phyloP scores from a whole-genome alignment of 2,888 invertebrate species.

The Spodoptera littoralis region DNA sequence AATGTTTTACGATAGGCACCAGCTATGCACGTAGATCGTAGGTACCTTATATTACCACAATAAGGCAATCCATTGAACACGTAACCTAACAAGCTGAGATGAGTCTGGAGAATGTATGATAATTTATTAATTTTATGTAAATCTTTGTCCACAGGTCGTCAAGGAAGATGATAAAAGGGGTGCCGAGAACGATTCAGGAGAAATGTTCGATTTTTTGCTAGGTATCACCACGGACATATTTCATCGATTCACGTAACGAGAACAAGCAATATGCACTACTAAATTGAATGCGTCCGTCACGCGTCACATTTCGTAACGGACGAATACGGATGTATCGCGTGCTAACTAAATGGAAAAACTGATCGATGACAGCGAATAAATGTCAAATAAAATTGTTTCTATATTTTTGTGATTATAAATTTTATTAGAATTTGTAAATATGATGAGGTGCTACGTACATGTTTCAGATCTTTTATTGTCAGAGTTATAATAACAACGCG shows the following conservation, averaged over 20 bases:
- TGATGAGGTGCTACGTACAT: constrained; percentile 51
- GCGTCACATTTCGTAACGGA: constrained; percentile 35
- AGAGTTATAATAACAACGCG: constrained; percentile 32
- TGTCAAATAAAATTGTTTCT: constrained; percentile 26
- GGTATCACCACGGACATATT: constrained; percentile 83
- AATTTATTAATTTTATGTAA: constrained; percentile 2
- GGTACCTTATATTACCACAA: too few relatives aligned
- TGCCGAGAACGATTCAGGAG: constrained; percentile 70
- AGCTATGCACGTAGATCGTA: too few relatives aligned
- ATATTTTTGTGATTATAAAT: constrained; percentile 40
- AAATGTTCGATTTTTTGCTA: constrained; percentile 80
- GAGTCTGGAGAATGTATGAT: too few relatives aligned
- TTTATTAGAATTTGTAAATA: constrained; percentile 35
- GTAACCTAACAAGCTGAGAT: too few relatives aligned
- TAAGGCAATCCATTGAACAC: too few relatives aligned
- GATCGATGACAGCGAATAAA: constrained; percentile 26
- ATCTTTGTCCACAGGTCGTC: constrained; percentile 65
- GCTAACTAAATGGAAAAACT: constrained; percentile 14
- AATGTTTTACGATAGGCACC: constrained; percentile 11
- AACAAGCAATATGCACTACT: constrained; percentile 23
- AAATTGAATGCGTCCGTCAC: constrained; percentile 33
- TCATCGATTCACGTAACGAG: constrained; percentile 75
- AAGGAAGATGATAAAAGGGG: constrained; percentile 63
- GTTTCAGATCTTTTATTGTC: constrained; percentile 36
- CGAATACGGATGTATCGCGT: constrained; percentile 13